Conservation (phyloP, 53 echinoderm and acorn worm species). For the Glandiceps talaboti region DNA sequence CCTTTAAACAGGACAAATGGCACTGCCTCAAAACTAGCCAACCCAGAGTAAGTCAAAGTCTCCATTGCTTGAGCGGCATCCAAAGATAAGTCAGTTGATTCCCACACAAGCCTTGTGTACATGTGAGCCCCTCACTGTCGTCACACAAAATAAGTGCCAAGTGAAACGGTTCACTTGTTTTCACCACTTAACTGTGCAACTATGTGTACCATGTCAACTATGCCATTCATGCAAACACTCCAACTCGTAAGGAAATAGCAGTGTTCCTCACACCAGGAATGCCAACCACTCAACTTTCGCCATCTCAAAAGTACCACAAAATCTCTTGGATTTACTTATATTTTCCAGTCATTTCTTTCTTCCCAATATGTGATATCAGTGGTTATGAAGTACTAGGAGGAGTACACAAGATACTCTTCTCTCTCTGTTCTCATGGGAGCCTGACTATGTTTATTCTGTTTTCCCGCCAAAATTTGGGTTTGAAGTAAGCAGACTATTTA, state of each 20-base stretch:
- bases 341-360: too few species aligned
- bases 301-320: too few species aligned
- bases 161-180: background rate
- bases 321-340: too few species aligned
- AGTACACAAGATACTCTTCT: too few species aligned
- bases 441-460: too few species aligned
- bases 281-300: background rate
- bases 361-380: too few species aligned
- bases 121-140: too few species aligned
- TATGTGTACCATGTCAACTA: background rate
- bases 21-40: background rate
- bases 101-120: too few species aligned
- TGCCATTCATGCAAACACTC: background rate
- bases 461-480: too few species aligned
- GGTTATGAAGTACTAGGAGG: too few species aligned
- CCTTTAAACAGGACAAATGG: background rate
- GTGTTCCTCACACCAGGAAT: background rate
- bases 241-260: background rate
- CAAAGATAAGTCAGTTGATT: background rate
- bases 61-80: background rate
- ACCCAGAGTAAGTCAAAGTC: background rate
- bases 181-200: background rate
- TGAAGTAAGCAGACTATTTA: too few species aligned
- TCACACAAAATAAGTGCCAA: background rate
- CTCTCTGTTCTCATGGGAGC: too few species aligned